These are phyloP conservation scores for Caiman crocodilus DNA, from an alignment of 2,797 vertebrate genomes.

Conservation along the genomic window DNA sequence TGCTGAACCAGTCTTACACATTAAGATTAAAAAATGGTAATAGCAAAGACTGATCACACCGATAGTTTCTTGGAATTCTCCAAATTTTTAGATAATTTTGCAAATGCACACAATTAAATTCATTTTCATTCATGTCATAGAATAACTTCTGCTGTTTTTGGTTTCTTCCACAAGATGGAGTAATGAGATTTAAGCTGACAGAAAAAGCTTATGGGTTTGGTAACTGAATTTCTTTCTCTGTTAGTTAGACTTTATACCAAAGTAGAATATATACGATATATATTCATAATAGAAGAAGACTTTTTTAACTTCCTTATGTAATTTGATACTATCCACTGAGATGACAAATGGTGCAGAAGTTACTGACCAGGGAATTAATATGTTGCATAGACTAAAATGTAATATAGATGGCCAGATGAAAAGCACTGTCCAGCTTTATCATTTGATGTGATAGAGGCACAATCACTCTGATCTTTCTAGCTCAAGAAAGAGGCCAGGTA, in stretches of 20 bases:
- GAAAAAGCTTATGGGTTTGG: background rate
- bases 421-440: background rate
- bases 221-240: conserved; percentile 29
- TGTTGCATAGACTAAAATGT: background rate
- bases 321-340: background rate
- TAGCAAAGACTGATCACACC: background rate
- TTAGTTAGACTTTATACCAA: conserved; percentile 20
- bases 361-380: background rate
- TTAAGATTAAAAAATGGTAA: background rate
- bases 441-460: background rate
- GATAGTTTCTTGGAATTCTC: background rate
- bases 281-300: background rate
- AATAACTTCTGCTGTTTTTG: conserved; percentile 8
- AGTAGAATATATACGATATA: background rate
- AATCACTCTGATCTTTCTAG: background rate
- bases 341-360: background rate
- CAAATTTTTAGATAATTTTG: background rate
- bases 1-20: rapidly evolving
- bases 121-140: background rate
- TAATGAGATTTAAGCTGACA: conserved; percentile 43
- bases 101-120: rapidly evolving
- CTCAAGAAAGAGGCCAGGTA: background rate
- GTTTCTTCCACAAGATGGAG: conserved; percentile 82
- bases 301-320: conserved; percentile 20
- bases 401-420: background rate